Base-by-base conservation (phyloP, 2,113 vertebrate species). In the Prunella himalayana region DNA sequence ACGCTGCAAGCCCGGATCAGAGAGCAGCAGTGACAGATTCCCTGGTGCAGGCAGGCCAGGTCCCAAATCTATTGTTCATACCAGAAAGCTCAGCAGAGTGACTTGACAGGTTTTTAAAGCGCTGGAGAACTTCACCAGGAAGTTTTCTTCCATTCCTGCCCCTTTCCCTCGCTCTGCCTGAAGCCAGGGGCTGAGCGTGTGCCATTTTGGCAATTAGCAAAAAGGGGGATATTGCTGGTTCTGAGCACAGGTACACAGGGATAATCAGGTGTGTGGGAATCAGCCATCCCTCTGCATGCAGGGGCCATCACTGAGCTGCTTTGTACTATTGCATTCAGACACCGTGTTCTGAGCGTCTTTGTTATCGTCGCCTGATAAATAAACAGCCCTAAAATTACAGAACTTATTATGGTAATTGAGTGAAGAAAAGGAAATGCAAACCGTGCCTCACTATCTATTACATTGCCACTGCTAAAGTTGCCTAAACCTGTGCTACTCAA, bases 401-500 rank as follows among this genome's bases (percentile, higher is more conserved):
- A 98, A 98, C 97, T 97, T 98, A 98, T 97, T 98, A 98, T 98
- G 97, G 97, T 98, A 98, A 98, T 97, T 87, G 96, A 97, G 98
- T 96, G 96, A 95, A 96, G 97, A 95, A 95, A 97, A 91, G 44
- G 68, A 95, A 97, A 97, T 92, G 94, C 95, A 50, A 86, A 84
- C 89, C 78, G 51, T 77, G 79, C 88, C 68, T 95, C 35, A 5
- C 95, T 88, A 65, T 97, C 96, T 96, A 91, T 97, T 94, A 93
- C 91, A 50, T n/a, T 92, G 91, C 90, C 82, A 24, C 39, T 56
- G 94, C 77, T 66, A 92, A 98, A 98, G 97, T 98, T 98, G 96
- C 96, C 93, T 60, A 96, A 98, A 98, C 97, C 97, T 94, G 95
- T 41, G 44, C 91, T 94, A 95, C 96, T 98, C 96, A 94, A 86